Evolutionary conservation across 2,797 vertebrate species (phyloP), one percentile per base, ranked within the genome.

Genomic region (Hapalemur alaotrensis): DNA sequence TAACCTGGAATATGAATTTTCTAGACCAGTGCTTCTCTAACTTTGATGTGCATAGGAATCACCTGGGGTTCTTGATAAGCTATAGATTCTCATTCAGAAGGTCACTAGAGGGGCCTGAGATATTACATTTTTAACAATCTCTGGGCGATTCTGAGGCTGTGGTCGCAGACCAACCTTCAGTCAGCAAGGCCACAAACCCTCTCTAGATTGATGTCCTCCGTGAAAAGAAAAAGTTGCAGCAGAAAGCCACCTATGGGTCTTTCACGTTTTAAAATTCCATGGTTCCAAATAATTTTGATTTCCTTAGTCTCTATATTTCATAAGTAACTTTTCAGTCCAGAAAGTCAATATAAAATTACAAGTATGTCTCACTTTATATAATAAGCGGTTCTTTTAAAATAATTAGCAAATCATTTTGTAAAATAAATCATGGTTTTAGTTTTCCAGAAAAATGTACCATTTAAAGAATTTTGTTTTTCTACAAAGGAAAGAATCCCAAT

Each of bases 201-300:
- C 72, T 65, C 75, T 59, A 54, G 75, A 57, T 5, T 5, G 48
- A 18, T 32, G 25, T 35, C 67, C 5, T 79, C 25, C 2, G 2
- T 61, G 52, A 59, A 94, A 93, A 69, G 54, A 48, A 54, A 52
- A 46, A 48, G 18, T 14, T 80, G 61, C 67, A 67, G 41, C 14
- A 48, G 6, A 65, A 38, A n/a, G 30, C 50, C n/a, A 23, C 46
- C 52, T 65, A 43, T 20, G 15, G 22, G 4, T 69, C 32, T 95
- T 86, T 84, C 28, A 28, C 25, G 20, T 88, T 91, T 80, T 59
- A 89, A 86, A 94, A 54, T 82, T 52, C 38, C 63, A 50, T 78
- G 38, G 54, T 41, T 93, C 80, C 43, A 90, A 96, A 43, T 23
- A 54, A 79, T 43, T 93, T 95, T 90, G 25, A 81, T 63, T 85